Percentiles rank a stretch among this genome's conserved stretches.
Conservation (phyloP, 1,140 invertebrate genomes). For the Thaumatotibia leucotreta region DNA sequence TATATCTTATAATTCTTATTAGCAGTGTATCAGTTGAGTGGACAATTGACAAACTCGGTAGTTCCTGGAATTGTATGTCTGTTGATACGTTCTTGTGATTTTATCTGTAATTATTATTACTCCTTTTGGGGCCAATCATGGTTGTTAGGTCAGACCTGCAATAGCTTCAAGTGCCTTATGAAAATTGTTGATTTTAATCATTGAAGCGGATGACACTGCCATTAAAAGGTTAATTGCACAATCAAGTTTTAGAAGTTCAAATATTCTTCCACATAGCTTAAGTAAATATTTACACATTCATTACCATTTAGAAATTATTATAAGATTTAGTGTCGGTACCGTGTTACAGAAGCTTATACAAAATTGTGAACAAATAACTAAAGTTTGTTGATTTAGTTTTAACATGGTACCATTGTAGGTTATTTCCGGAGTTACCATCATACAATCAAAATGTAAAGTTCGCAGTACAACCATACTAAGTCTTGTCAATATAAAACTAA, state of each 20-base stretch:
- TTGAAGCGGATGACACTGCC: slow-evolving; percentile 43
- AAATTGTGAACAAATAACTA: not conserved
- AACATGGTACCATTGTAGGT: slow-evolving; percentile 29
- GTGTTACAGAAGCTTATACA: slow-evolving; percentile 3
- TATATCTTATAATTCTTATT: slow-evolving; percentile 31
- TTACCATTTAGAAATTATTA: slow-evolving; percentile 70
- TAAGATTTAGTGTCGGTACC: slow-evolving; percentile 43
- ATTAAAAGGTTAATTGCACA: slow-evolving; percentile 43
- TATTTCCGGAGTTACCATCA: slow-evolving; percentile 70
- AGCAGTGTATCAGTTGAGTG: slow-evolving; percentile 27
- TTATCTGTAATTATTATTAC: not conserved
- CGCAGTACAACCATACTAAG: slow-evolving; percentile 63
- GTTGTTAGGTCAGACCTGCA: slow-evolving; percentile 9
- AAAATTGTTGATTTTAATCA: slow-evolving; percentile 40
- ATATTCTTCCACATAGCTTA: slow-evolving; percentile 64
- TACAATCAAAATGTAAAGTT: slow-evolving; percentile 70
- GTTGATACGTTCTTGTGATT: slow-evolving; percentile 1
- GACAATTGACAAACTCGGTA: slow-evolving; percentile 19
- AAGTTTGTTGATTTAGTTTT: slow-evolving; percentile 7
- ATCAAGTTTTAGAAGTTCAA: slow-evolving; percentile 47
- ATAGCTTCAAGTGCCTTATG: slow-evolving; percentile 53
- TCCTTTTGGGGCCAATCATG: slow-evolving; percentile 10
- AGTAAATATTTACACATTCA: slow-evolving; percentile 65
- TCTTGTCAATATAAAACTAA: slow-evolving; percentile 69
- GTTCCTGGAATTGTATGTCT: slow-evolving; percentile 7